Evolutionary conservation across 1,140 invertebrate genomes (phyloP).

Genomic region (Bactericera cockerelli): DNA sequence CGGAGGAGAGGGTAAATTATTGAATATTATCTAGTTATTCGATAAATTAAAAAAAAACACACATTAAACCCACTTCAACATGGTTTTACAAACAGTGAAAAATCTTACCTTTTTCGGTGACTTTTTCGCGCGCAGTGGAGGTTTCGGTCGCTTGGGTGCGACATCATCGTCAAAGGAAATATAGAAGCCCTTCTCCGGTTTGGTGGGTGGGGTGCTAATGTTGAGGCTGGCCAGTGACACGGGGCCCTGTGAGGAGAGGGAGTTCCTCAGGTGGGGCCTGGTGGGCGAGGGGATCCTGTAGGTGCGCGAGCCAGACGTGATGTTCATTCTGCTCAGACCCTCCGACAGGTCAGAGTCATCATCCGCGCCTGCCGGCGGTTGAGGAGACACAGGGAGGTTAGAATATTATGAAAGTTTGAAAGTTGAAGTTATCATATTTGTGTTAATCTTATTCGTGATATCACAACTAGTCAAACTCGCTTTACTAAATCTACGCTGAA

Average conservation of each 20-base stretch:
- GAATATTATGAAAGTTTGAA: too few relatives aligned
- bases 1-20: too few relatives aligned
- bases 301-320: slow-evolving; percentile 69
- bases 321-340: slow-evolving; percentile 55
- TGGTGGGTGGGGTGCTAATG: slow-evolving; percentile 26
- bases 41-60: too few relatives aligned
- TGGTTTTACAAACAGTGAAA: slow-evolving; percentile 2
- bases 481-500: too few relatives aligned
- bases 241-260: slow-evolving; percentile 41
- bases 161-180: slow-evolving; percentile 4
- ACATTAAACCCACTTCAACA: too few relatives aligned
- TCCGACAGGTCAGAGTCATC: slow-evolving; percentile 38
- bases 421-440: too few relatives aligned
- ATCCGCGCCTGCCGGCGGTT: slow-evolving; percentile 23
- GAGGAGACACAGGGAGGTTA: too few relatives aligned
- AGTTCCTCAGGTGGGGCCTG: slow-evolving; percentile 50
- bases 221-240: slow-evolving; percentile 21
- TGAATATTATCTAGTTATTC: too few relatives aligned
- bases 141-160: slow-evolving; percentile 63
- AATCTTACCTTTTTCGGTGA: slow-evolving; percentile 55
- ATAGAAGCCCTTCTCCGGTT: slow-evolving; percentile 75
- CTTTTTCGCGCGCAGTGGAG: slow-evolving; percentile 58
- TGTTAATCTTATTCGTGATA: too few relatives aligned
- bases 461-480: too few relatives aligned
- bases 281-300: slow-evolving; percentile 71